A percentile compares a stretch with the other conserved stretches of the same genome.
Conservation (phyloP, 2,888 invertebrate genomes). For the Copidosoma aretas region DNA sequence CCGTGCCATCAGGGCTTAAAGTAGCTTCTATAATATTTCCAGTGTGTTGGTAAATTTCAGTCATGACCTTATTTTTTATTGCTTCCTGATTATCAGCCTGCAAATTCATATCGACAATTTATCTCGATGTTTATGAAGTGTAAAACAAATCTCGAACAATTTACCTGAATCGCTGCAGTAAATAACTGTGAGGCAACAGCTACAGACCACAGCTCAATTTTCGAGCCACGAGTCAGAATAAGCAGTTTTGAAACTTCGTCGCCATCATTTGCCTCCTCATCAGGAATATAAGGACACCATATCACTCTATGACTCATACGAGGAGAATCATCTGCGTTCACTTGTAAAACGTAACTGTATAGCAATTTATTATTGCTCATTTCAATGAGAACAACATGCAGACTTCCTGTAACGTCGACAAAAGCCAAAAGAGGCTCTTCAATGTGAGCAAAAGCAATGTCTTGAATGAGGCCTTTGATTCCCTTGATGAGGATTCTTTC, state of each 20-base stretch:
- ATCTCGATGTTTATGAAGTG: no score
- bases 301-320: slow-evolving; percentile 76
- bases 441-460: slow-evolving; percentile 88
- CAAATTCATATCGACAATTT: no score
- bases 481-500: slow-evolving; percentile 84
- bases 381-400: slow-evolving; percentile 82
- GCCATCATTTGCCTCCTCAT: slow-evolving; percentile 64
- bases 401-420: slow-evolving; percentile 84
- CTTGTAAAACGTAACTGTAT: slow-evolving; percentile 69
- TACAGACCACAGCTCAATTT: slow-evolving; percentile 64
- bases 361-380: slow-evolving; percentile 62
- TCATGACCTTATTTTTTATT: slow-evolving; percentile 55
- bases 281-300: slow-evolving; percentile 93
- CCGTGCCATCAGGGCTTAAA: slow-evolving; percentile 93
- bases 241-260: slow-evolving; percentile 80
- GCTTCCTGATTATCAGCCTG: slow-evolving; percentile 54
- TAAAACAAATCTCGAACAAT: neutral
- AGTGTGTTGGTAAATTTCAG: slow-evolving; percentile 69
- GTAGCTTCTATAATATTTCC: slow-evolving; percentile 82
- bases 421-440: slow-evolving; percentile 82
- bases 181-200: slow-evolving; percentile 52
- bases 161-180: slow-evolving; percentile 48
- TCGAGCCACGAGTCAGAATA: slow-evolving; percentile 79
- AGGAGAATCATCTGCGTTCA: slow-evolving; percentile 63
- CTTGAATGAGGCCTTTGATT: slow-evolving; percentile 86